phyloP scores from a whole-genome alignment of 2,113 vertebrate genomes.

The Ageneiosus marmoratus region DNA sequence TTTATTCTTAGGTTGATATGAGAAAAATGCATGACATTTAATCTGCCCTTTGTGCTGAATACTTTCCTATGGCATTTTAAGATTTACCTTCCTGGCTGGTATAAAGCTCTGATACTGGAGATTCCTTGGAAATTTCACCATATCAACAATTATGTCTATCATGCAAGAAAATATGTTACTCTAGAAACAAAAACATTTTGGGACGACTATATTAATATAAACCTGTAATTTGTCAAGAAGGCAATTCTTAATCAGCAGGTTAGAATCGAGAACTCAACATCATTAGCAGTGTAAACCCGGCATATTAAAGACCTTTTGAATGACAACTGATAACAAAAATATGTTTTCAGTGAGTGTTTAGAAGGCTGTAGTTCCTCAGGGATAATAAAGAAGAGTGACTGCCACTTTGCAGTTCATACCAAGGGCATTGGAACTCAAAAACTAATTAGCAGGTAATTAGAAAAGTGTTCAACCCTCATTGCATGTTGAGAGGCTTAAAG shows the following conservation, averaged over 20 bases:
- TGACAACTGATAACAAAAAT: no score
- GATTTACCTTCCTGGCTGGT: background rate
- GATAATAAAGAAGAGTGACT: conserved; percentile 22
- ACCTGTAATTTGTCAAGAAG: background rate
- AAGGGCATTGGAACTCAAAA: conserved; percentile 44
- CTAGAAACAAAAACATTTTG: background rate
- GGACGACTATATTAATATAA: background rate
- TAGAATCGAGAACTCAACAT: background rate
- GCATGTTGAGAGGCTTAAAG: conserved; percentile 39
- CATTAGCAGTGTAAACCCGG: background rate
- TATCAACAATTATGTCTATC: background rate
- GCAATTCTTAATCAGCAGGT: background rate
- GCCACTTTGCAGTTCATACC: conserved; percentile 40
- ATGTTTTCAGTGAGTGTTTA: background rate
- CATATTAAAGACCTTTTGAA: background rate
- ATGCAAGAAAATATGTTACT: no score
- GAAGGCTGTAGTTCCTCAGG: background rate
- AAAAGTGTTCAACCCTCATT: conserved; percentile 37
- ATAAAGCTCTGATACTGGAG: background rate
- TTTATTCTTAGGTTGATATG: background rate
- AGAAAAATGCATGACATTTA: background rate
- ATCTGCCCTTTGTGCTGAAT: background rate
- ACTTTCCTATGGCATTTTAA: background rate
- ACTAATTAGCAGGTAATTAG: conserved; percentile 57
- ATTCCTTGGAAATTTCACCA: background rate